phyloP scores from a whole-genome alignment of 2,888 invertebrate species.

The Lithophane socia region DNA sequence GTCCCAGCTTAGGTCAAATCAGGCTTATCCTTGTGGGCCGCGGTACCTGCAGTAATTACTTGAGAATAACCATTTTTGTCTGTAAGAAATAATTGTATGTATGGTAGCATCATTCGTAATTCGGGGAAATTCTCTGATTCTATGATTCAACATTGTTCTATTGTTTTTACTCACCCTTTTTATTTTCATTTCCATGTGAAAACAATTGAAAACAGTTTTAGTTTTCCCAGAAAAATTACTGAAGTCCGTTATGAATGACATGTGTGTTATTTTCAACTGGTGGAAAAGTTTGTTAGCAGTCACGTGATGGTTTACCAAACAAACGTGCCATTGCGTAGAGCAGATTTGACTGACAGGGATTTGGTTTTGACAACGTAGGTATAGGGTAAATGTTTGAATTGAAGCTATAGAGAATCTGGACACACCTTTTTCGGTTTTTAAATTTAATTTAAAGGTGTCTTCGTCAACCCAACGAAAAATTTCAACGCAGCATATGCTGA shows the following conservation, averaged over 20 bases:
- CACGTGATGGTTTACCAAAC: conserved; percentile 12
- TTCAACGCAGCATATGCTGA: too few species aligned
- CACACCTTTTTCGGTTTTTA: not conserved
- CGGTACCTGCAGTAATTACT: conserved; percentile 16
- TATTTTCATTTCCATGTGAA: not conserved
- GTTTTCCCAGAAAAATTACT: conserved; percentile 3
- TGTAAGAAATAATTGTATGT: not conserved
- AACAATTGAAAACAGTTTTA: not conserved
- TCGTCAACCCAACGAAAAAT: not conserved
- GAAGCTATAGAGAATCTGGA: not conserved
- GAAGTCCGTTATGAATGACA: conserved; percentile 16
- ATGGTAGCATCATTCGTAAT: too few species aligned
- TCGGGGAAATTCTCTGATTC: too few species aligned
- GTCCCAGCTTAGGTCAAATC: conserved; percentile 39
- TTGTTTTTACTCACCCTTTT: too few species aligned
- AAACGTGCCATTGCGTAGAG: not conserved
- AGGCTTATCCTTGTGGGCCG: conserved; percentile 17
- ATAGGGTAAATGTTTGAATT: not conserved
- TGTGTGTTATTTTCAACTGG: conserved; percentile 30
- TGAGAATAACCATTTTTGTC: not conserved
- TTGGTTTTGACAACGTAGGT: not conserved
- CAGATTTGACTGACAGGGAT: conserved; percentile 2
- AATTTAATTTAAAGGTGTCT: not conserved
- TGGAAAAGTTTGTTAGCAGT: conserved; percentile 1
- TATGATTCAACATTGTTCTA: too few species aligned